Evolutionary conservation across 2,113 vertebrate species (phyloP), one percentile per base, ranked within the genome.

Genomic region (Galeopterus variegatus): DNA sequence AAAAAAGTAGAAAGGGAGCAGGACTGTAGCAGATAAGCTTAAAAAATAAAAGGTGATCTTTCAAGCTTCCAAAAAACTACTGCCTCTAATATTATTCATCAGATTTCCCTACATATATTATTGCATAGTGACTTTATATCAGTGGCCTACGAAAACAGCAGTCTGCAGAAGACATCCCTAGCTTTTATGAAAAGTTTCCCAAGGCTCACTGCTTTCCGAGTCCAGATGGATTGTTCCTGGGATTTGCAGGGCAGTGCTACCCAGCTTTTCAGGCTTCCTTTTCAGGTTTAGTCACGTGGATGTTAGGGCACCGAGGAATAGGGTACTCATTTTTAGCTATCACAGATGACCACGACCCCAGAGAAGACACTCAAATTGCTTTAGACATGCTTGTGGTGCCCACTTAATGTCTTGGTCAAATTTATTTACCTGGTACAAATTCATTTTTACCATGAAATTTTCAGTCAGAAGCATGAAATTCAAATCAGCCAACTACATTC

Each of bases 401-500:
- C 21, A 31, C 23, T 94, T 84, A 93, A 92, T 64, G 18, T 86
- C 60, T 95, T 96, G 67, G 45, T 90, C 75, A 95, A 90, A 94
- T 72, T 65, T 90, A 81, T 88, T 98, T 95, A 95, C 90, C 54
- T 88, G 11, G 96, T 90, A 52, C 70, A 50, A 95, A 26, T 65
- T 97, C 76, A 94, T 83, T 95, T 94, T 56, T 21, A 94, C 28
- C 50, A 65, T 17, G n/a, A 24, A 94, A 90, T 85, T 96, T 88
- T 62, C 65, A 73, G 93, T 94, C 88, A 88, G 50, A 96, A 79
- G 76, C 81, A 77, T 96, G 62, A 95, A 97, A 95, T 96, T 83
- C 84, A 86, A 93, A 96, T 84, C 33, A 65, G 17, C 8, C 77
- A 90, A 54, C 83, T 90, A 80, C 52, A 81, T 67, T 90, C 70